Base-by-base conservation (phyloP, 2,797 vertebrate genomes). In the Ctenosaura bakeri region DNA sequence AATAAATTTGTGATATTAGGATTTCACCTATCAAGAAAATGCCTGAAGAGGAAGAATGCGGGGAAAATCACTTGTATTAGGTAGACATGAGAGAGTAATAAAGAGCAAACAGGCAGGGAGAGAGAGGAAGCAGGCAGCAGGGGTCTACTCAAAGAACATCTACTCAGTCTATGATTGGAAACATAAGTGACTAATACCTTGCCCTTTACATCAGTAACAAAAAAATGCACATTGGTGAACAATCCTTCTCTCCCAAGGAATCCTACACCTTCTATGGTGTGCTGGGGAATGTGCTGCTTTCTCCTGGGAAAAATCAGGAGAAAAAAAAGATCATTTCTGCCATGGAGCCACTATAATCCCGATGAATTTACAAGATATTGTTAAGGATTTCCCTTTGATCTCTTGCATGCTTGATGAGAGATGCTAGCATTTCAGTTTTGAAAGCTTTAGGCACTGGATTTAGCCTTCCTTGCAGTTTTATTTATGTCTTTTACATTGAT, bases 381-480 rank as follows among this genome's bases (percentile, higher is more conserved):
- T 64, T 52, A 87, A 26, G 54, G 26, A 14, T 12, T 79, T 66
- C 54, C 29, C 20, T 80, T 79, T 80, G 32, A 80, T 80, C 54
- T 62, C 54, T 42, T n/a, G 32, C 76, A 29, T 14, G 20, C 42
- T 69, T 79, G 86, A 52, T 35, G 42, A 80, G 42, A 80, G 29
- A 87, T 79, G 29, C 29, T 6, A 35, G 42, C 29, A 50, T 20
- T 52, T 69, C 42, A 14, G 42, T 59, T 87, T 52, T 87, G 32
- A 50, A 26, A 50, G 26, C 86, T 52, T 52, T 69, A 69, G 56
- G 86, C 42, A 87, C 18, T 46, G 66, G 77, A 52, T 87, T 80
- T 79, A 87, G 59, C 42, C 76, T 66, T 66, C 26, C 54, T 64
- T 87, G 74, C 20, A 7, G 76, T 64, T 87, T 79, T 87, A 50